A percentile compares a stretch with the other conserved stretches of the same genome.
Conservation (phyloP, 30 jellyfish, hydroid and myxozoan species). For the Sanderia malayensis region DNA sequence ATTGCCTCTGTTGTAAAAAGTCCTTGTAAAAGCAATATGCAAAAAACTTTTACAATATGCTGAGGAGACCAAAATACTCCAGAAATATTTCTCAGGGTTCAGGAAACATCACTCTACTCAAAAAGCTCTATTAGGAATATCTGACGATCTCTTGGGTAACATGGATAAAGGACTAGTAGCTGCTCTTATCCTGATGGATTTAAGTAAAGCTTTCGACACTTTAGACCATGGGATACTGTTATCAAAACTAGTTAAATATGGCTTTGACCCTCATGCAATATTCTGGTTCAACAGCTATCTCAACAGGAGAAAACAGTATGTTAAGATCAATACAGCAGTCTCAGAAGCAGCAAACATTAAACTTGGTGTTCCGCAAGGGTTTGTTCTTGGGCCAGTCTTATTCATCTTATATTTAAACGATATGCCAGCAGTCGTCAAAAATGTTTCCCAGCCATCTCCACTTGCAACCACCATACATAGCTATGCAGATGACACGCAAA, state of each 20-base stretch:
- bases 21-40: slow-evolving; percentile 30
- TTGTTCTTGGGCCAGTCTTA: too few species aligned
- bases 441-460: too few species aligned
- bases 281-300: too few species aligned
- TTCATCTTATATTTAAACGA: too few species aligned
- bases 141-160: slow-evolving; percentile 38
- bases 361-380: too few species aligned
- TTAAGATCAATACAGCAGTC: too few species aligned
- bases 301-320: too few species aligned
- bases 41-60: slow-evolving; percentile 21
- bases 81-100: slow-evolving; percentile 32
- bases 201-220: slow-evolving; percentile 38
- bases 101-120: slow-evolving; percentile 47
- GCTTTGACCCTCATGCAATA: slow-evolving; percentile 34
- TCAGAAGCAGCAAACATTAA: too few species aligned
- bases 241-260: slow-evolving; percentile 19
- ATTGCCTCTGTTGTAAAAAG: slow-evolving; percentile 20
- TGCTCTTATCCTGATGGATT: slow-evolving; percentile 41
- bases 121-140: slow-evolving; percentile 32
- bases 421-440: too few species aligned
- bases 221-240: slow-evolving; percentile 42
- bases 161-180: slow-evolving; percentile 39
- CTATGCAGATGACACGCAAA: too few species aligned
- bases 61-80: slow-evolving; percentile 34
- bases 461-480: too few species aligned